Evolutionary conservation across 64 coral and sea anemone genomes (phyloP).

Genomic region (Exaiptasia diaphana): DNA sequence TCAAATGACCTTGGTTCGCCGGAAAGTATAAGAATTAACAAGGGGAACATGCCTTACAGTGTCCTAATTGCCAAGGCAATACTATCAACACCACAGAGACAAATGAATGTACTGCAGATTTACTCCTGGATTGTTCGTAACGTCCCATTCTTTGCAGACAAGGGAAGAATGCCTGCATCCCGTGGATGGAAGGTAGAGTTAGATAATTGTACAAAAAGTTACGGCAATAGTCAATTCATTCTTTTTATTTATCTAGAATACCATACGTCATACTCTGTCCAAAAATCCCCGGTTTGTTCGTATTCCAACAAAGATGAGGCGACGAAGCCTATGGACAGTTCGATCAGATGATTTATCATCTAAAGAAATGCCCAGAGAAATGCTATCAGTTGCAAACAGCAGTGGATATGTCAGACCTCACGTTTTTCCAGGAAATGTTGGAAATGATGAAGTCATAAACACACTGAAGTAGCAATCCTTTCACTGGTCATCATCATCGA

Average conservation of each 20-base stretch:
- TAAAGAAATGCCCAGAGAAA: no score
- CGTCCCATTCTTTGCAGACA: background rate
- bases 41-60: background rate
- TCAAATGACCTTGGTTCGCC: no score
- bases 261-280: background rate
- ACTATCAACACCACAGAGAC: background rate
- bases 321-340: background rate
- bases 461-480: no score
- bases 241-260: background rate
- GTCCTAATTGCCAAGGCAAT: background rate
- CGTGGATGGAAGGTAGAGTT: background rate
- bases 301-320: background rate
- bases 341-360: no score
- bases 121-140: background rate
- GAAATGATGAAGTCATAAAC: no score
- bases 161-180: background rate
- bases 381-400: no score
- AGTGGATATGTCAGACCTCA: no score
- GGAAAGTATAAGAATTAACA: no score
- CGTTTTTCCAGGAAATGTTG: no score
- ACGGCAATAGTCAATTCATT: background rate
- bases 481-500: no score
- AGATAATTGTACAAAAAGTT: background rate
- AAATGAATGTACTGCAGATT: background rate
- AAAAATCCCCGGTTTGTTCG: background rate